Base-by-base conservation (phyloP, 2,797 vertebrate species). In the Chrosomus eos region DNA sequence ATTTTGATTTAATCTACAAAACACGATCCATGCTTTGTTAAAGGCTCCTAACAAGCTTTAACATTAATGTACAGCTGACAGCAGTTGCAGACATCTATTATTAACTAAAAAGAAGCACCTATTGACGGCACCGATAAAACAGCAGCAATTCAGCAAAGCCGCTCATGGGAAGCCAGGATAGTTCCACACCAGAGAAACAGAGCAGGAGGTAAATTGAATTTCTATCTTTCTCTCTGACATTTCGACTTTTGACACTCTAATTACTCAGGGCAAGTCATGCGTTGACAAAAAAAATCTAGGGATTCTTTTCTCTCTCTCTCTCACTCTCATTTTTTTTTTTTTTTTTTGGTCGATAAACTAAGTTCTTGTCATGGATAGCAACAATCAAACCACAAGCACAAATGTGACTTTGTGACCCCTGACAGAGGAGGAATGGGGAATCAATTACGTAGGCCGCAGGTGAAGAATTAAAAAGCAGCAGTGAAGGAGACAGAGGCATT, bases 231-330 rank as follows among this genome's bases (percentile, higher is more conserved):
- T 84, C 81, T 75, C 64, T 84, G 81, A 87, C 86, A 86, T 80
- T 88, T 83, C 81, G 73, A 80, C 84, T 88, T 72, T 71, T 88
- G 84, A 86, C 87, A 88, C 82, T 78, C 81, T 85, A 88, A 85
- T 85, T 88, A 86, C 84, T 66, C 80, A 86, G 77, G 81, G 64
- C 71, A 83, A 86, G 73, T 83, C 84, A 86, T 80, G 71, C 77
- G 70, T 80, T 70, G 81, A 84, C 33, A 81, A 77, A 53, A n/a
- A 81, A 73, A 78, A 68, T 88, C 80, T 75, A 60, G 55, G 66
- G 75, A 81, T 75, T 76, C 68, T 60, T 28, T 62, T 45, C 23
- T 40, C 67, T n/a, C 19, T 11, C 16, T 55, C 21, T 11, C 16
- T 53, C 19, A 23, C 43, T 45, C 43, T 14, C 13, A 45, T 14